Conservation (phyloP, 2,113 vertebrate species). For the Boulengerochromis microlepis region DNA sequence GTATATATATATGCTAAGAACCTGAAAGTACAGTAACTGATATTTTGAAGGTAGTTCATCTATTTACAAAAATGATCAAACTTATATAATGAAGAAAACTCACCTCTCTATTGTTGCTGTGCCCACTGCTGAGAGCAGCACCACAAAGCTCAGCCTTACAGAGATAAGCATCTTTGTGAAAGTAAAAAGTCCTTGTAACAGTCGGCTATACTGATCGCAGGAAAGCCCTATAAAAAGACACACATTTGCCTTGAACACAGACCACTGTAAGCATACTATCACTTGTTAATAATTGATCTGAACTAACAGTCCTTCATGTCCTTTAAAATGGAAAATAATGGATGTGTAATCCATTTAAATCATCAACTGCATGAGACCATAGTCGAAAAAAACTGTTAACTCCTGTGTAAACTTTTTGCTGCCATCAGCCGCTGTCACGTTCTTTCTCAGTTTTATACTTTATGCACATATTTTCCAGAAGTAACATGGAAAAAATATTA, state of each 20-base stretch:
- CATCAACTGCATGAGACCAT: background rate
- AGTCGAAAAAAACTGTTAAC: background rate
- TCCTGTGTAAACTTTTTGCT: background rate
- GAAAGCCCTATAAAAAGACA: background rate
- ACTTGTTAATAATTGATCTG: conserved; percentile 3
- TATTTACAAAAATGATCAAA: background rate
- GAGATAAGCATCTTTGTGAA: background rate
- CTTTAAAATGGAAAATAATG: background rate
- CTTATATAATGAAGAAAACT: background rate
- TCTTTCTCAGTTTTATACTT: background rate
- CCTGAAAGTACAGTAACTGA: background rate
- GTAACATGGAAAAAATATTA: background rate
- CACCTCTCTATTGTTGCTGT: conserved; percentile 15
- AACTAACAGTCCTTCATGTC: too few species aligned
- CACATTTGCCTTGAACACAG: background rate
- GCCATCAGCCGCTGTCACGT: background rate
- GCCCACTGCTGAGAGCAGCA: background rate
- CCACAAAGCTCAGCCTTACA: background rate
- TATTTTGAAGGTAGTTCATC: background rate
- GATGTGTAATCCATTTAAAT: background rate
- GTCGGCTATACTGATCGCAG: background rate
- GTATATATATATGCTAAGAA: background rate
- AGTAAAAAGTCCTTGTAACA: background rate
- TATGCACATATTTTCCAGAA: background rate
- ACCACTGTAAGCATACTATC: background rate